Evolutionary conservation across 2,797 vertebrate species (phyloP).

Genomic region (Enteromius viviparus): DNA sequence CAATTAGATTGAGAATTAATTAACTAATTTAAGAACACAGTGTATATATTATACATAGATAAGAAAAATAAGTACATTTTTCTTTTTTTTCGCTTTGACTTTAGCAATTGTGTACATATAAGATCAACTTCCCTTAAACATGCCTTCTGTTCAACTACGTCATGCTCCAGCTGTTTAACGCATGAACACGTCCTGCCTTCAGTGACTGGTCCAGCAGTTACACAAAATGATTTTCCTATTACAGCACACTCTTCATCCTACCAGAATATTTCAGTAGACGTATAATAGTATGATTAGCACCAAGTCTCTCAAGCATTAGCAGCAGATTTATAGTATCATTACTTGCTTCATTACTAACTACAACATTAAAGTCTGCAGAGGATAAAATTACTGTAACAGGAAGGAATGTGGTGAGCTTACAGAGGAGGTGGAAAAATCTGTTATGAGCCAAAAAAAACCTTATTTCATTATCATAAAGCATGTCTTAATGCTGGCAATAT

Average conservation of each 20-base stretch:
- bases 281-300: slow-evolving; percentile 43
- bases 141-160: neutral
- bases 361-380: slow-evolving; percentile 42
- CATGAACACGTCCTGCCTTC: neutral
- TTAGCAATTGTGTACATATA: neutral
- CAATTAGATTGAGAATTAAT: neutral
- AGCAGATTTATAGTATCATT: slow-evolving; percentile 47
- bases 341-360: slow-evolving; percentile 46
- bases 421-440: slow-evolving; percentile 22
- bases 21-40: no score
- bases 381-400: slow-evolving; percentile 40
- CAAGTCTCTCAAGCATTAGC: slow-evolving; percentile 20
- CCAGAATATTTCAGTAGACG: slow-evolving; percentile 10
- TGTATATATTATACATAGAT: no score
- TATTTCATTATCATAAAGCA: slow-evolving; percentile 40
- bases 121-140: neutral
- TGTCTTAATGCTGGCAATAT: slow-evolving; percentile 8
- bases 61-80: neutral
- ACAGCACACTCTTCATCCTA: neutral
- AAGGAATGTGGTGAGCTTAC: slow-evolving; percentile 40
- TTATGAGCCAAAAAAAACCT: slow-evolving; percentile 34
- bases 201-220: neutral
- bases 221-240: slow-evolving; percentile 18
- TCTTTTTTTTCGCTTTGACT: neutral
- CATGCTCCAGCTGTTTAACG: neutral